Evolutionary conservation across 2,888 invertebrate genomes (phyloP).

Genomic region (Anthophora plumipes): DNA sequence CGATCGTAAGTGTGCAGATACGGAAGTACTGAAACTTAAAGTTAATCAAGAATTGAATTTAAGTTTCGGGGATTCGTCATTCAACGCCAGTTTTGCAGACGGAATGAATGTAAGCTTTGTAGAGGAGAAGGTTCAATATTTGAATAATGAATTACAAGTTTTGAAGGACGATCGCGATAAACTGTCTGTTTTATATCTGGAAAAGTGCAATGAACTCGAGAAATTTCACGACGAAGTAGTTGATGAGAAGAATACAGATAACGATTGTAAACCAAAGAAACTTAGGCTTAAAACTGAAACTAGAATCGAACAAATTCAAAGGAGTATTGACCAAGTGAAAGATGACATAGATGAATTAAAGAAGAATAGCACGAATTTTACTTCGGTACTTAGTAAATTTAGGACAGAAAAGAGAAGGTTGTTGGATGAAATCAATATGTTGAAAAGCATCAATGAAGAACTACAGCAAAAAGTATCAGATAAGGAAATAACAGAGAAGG

Average conservation of each 20-base stretch:
- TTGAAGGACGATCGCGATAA: conserved; percentile 74
- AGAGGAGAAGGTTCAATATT: conserved; percentile 76
- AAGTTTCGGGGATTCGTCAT: conserved; percentile 66
- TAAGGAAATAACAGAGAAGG: conserved; percentile 26
- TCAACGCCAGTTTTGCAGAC: conserved; percentile 73
- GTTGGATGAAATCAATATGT: conserved; percentile 67
- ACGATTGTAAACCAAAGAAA: conserved; percentile 39
- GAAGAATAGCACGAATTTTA: conserved; percentile 27
- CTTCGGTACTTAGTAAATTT: conserved; percentile 40
- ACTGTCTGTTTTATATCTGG: conserved; percentile 71
- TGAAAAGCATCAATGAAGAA: conserved; percentile 67
- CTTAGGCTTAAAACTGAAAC: conserved; percentile 52
- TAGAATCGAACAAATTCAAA: conserved; percentile 70
- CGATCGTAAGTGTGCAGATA: conserved; percentile 73
- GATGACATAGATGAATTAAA: conserved; percentile 59
- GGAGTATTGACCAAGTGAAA: conserved; percentile 68
- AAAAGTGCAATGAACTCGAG: conserved; percentile 77
- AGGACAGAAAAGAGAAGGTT: conserved; percentile 43
- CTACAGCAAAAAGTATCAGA: conserved; percentile 61
- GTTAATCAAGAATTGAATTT: conserved; percentile 75
- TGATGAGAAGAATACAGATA: conserved; percentile 31
- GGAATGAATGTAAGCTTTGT: conserved; percentile 74
- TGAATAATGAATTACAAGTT: conserved; percentile 74
- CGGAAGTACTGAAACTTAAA: conserved; percentile 75
- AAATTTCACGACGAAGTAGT: conserved; percentile 66